Evolutionary conservation across 2,797 vertebrate species (phyloP), one percentile per base, ranked within the genome.

Genomic region (Allobates femoralis): DNA sequence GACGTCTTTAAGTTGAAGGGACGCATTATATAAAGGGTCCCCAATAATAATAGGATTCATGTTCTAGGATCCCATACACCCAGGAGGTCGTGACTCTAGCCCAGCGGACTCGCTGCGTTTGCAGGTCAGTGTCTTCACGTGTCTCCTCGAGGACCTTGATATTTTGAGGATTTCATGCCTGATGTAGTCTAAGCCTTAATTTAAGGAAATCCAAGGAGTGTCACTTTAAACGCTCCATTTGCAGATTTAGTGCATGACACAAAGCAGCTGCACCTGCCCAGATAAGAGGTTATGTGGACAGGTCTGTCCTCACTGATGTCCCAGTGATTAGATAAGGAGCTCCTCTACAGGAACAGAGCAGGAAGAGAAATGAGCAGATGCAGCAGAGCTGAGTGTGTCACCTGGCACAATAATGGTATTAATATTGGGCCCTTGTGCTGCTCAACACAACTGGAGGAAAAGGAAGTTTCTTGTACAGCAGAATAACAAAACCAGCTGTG

Each of bases 161-260:
- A 58, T 32, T 23, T 64, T 66, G 12, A 11, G 15, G 10, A 10
- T 51, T 28, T 67, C 1, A 8, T 79, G 14, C 18, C 21, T 46
- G 23, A 6, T 64, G 55, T 1, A 21, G 23, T 1, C 21, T 55
- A 83, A 55, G 53, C 69, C 32, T n/a, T 28, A 30, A 67, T 81
- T 26, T 55, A 23, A 1, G 21, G 30, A 8, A 62, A 83, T 32
- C 23, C 23, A 0, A 18, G 76, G 76, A 21, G 78, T 56, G 66
- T 86, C 78, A 46, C 23, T 62, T 37, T 67, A 62, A 84, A 78
- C 23, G 3, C 28, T 14, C 16, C 50, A 55, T 79, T 71, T 74
- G 81, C 28, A 75, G 53, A 37, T 34, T 81, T 81, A 79, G 21
- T 58, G 46, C 10, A 55, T 77, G 53, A 34, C 21, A 28, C 32